Conservation (phyloP, 2,888 invertebrate genomes). For the Acronicta aceris region DNA sequence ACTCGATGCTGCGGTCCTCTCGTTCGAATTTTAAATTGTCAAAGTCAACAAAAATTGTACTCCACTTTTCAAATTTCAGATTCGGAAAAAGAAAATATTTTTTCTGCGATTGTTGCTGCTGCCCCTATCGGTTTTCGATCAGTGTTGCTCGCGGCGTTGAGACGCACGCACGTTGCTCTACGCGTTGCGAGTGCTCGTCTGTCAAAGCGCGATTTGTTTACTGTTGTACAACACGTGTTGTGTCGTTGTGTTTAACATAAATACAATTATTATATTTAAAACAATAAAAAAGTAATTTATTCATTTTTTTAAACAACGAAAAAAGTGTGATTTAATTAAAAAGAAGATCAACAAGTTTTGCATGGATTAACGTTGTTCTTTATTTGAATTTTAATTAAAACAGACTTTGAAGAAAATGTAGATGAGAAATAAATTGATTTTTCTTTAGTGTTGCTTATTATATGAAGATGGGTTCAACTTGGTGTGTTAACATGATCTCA, state of each 20-base stretch:
- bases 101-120: slow-evolving; percentile 61
- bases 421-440: slow-evolving; percentile 35
- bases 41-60: slow-evolving; percentile 15
- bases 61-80: slow-evolving; percentile 22
- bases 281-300: slow-evolving; percentile 14
- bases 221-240: slow-evolving; percentile 67
- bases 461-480: slow-evolving; percentile 37
- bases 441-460: slow-evolving; percentile 32
- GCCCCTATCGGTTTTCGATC: slow-evolving; percentile 78
- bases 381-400: slow-evolving; percentile 46
- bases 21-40: slow-evolving; percentile 7
- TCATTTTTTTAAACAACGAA: slow-evolving; percentile 14
- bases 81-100: slow-evolving; percentile 50
- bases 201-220: slow-evolving; percentile 71
- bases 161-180: slow-evolving; percentile 72
- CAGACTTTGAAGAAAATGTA: slow-evolving; percentile 35
- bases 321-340: slow-evolving; percentile 47
- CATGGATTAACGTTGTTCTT: slow-evolving; percentile 34
- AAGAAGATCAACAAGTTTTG: slow-evolving; percentile 48
- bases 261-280: slow-evolving; percentile 33
- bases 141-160: slow-evolving; percentile 74
- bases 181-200: slow-evolving; percentile 55
- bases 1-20: not conserved
- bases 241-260: slow-evolving; percentile 50
- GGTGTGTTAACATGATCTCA: slow-evolving; percentile 52